These are phyloP conservation scores for Polyommatus iphigenia DNA, from an alignment of 2,888 invertebrate genomes.

Conservation along the genomic window DNA sequence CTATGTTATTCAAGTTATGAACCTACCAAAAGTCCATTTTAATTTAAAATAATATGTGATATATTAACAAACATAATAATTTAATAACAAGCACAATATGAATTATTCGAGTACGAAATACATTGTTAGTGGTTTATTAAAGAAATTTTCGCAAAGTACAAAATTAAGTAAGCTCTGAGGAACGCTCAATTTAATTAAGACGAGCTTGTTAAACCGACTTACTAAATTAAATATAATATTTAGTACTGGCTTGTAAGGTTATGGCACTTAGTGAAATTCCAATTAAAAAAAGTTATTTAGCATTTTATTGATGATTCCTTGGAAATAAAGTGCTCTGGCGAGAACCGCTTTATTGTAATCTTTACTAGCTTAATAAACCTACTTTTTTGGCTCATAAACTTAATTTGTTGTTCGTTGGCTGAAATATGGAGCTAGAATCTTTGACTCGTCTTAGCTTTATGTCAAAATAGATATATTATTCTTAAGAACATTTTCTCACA, in stretches of 20 bases:
- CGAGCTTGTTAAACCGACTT: not conserved
- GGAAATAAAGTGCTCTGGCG: not conserved
- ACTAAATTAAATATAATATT: slow-evolving; percentile 8
- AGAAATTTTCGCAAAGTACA: not conserved
- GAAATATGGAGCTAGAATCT: not conserved
- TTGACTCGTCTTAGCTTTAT: not conserved
- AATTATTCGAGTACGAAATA: not conserved
- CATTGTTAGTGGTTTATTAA: not conserved
- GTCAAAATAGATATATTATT: not conserved
- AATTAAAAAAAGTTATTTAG: not conserved
- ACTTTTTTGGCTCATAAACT: not conserved
- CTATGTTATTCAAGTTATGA: not conserved
- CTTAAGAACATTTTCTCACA: not conserved
- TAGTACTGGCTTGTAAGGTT: slow-evolving; percentile 2
- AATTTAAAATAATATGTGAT: too few species aligned
- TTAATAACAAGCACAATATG: not conserved
- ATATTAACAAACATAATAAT: not conserved
- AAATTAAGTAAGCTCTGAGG: slow-evolving; percentile 11
- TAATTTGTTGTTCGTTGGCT: not conserved
- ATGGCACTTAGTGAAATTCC: not conserved
- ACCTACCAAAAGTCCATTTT: not conserved
- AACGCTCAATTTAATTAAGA: slow-evolving; percentile 10
- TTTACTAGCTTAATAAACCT: not conserved
- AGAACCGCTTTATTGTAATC: not conserved
- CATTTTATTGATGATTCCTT: not conserved